Conservation (phyloP, 2,113 vertebrate genomes). For the Oncorhynchus clarkii region DNA sequence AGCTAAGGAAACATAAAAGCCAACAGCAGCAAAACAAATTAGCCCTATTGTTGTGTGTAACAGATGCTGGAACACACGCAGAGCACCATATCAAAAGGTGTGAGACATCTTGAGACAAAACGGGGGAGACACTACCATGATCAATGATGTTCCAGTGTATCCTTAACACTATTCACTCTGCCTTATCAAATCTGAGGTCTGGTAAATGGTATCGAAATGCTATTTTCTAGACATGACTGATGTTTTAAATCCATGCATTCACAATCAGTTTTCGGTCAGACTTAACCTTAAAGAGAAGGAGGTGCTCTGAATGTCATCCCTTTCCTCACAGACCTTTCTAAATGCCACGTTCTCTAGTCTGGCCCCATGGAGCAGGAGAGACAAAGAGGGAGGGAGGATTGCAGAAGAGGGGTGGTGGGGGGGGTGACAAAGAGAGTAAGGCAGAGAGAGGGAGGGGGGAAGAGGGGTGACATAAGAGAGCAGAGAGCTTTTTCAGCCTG, state of each 20-base stretch:
- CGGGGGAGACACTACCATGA: constrained; percentile 10
- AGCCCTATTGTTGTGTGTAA: constrained; percentile 23
- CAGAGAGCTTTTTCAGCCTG: constrained; percentile 30
- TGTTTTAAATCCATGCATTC: constrained; percentile 56
- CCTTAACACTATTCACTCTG: constrained; percentile 5
- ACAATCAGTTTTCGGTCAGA: constrained; percentile 54
- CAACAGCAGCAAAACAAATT: not conserved
- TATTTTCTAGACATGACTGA: constrained; percentile 40
- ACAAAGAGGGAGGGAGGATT: constrained; percentile 39
- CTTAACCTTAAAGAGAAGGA: constrained; percentile 72
- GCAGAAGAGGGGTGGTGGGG: not conserved
- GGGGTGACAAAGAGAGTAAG: not conserved
- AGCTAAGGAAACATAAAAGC: constrained; percentile 6
- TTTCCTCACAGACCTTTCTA: constrained; percentile 69
- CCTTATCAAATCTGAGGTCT: constrained; percentile 20
- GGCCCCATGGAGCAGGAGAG: constrained; percentile 52
- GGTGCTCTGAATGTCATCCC: constrained; percentile 69
- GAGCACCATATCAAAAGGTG: constrained; percentile 30
- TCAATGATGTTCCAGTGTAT: constrained; percentile 42
- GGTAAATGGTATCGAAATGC: constrained; percentile 39
- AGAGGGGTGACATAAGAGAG: constrained; percentile 33
- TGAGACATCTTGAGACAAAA: constrained; percentile 30
- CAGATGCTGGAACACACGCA: constrained; percentile 11
- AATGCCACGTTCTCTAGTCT: constrained; percentile 73
- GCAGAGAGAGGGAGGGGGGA: not conserved